Base-by-base conservation (phyloP, 2,113 vertebrate species). In the Ovis canadensis region DNA sequence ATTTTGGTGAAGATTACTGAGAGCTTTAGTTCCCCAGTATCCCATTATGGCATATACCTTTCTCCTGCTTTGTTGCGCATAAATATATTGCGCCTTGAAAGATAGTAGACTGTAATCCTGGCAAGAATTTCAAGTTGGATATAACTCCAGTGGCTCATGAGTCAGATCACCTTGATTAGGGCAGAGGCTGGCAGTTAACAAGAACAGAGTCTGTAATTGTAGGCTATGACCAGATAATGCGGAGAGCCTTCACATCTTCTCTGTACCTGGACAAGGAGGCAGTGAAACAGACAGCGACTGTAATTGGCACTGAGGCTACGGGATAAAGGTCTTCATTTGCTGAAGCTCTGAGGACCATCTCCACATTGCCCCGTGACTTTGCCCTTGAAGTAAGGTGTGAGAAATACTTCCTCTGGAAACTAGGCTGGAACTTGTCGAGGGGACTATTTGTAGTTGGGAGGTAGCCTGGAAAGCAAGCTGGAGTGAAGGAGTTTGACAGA, bases 401-500 rank as follows among this genome's bases (percentile, higher is more conserved):
- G 33, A 2, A 0, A 0, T 92, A 29, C 89, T 62, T 96, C 27
- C 62, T 96, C 90, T 6, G 52, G 64, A 91, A 92, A 2, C 0
- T 21, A 92, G 90, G 94, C 36, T 33, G 2, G 77, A 95, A 83
- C 62, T 93, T 96, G 92, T 40, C 36, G 19, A 15, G 1, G 94
- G 45, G 64, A 77, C 11, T 6, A 59, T 71, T 97, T 43, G 2
- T 90, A 94, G 71, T 0, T 5, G 78, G 89, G 85, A 64, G 3
- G 8, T 67, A 74, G 40, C 0, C 0, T 98, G 97, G 96, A 96
- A 84, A 97, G 91, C 11, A 33, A 87, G 48, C 45, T 83, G 78
- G 91, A 94, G n/a, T 96, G 94, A 93, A 67, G 77, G 84, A 97
- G 91, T 98, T 98, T 97, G 98, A 97, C 97, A 97, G 98, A 94